These are phyloP conservation scores for Puma concolor DNA, from an alignment of 2,113 vertebrate species.

Conservation along the genomic window DNA sequence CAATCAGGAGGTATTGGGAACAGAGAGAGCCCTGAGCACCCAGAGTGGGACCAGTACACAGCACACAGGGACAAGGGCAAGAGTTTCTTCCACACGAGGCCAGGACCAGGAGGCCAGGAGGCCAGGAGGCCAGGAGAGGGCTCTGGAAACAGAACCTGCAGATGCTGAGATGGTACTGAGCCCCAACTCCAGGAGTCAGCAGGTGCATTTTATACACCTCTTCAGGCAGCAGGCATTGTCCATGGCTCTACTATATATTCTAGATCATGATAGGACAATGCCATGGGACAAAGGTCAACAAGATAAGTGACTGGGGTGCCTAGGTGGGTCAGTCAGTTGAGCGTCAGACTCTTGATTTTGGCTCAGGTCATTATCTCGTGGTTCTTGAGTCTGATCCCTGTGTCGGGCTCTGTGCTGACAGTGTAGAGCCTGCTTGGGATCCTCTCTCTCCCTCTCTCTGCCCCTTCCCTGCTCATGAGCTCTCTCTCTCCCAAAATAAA, in stretches of 20 bases:
- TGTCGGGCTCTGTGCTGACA: no score
- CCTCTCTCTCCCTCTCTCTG: no score
- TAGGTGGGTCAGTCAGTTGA: no score
- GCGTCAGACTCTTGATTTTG: no score
- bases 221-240: neutral
- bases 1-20: neutral
- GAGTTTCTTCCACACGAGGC: neutral
- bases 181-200: neutral
- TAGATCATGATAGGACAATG: rapidly evolving
- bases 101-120: neutral
- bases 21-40: neutral
- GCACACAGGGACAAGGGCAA: neutral
- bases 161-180: neutral
- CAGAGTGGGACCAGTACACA: neutral
- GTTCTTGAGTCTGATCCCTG: no score
- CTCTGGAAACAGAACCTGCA: neutral
- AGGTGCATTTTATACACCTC: rapidly evolving
- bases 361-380: no score
- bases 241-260: rapidly evolving
- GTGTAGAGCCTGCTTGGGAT: no score
- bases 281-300: neutral
- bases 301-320: neutral
- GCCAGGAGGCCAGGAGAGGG: neutral
- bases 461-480: no score
- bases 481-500: no score